Base-by-base conservation (phyloP, 2,888 invertebrate genomes). In the Alviniconcha strummeri region DNA sequence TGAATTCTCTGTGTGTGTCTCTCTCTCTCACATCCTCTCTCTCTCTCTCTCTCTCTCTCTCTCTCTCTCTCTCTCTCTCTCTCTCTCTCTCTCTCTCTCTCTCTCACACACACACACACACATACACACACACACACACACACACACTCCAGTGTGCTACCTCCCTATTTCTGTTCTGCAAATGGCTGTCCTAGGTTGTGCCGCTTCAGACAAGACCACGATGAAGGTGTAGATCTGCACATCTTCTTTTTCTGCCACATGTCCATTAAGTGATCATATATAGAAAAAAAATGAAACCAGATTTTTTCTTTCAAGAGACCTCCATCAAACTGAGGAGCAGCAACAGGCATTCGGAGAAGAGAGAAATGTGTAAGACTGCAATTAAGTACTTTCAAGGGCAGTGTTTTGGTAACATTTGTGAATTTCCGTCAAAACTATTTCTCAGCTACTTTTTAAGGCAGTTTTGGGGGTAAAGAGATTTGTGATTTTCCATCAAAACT, bases 31-130 rank as follows among this genome's bases (percentile, higher is more conserved):
- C n/a, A 9, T n/a, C 74, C 36, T 81, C 72, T 81, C 36, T 79
- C 64, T 60, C 56, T 75, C 72, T 80, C 52, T 76, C 60, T 81
- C 57, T 83, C 74, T 77, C 71, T 81, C 72, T 64, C 74, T 74
- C 71, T 81, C 67, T 81, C 72, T 81, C 57, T 79, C 54, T 57
- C 64, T 74, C 67, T 80, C 55, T 78, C 52, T 80, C 60, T 76
- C 56, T 54, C 75, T 55, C 3, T 83, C 80, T 80, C 60, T 79
- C 83, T 84, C 74, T 80, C 75, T 79, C 74, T 79, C 8, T 4
- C 52, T 75, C 57, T 79, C 9, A 36, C 36, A 36, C 36, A 36
- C 3, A 36, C 36, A 36, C 36, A n/a, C n/a, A n/a, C n/a, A n/a
- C n/a, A n/a, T n/a, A n/a, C 9, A 36, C 36, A 36, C 36, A 36